Evolutionary conservation across 2,888 invertebrate species (phyloP), one percentile per base, ranked within the genome.

Genomic region (Lottia gigantea): DNA sequence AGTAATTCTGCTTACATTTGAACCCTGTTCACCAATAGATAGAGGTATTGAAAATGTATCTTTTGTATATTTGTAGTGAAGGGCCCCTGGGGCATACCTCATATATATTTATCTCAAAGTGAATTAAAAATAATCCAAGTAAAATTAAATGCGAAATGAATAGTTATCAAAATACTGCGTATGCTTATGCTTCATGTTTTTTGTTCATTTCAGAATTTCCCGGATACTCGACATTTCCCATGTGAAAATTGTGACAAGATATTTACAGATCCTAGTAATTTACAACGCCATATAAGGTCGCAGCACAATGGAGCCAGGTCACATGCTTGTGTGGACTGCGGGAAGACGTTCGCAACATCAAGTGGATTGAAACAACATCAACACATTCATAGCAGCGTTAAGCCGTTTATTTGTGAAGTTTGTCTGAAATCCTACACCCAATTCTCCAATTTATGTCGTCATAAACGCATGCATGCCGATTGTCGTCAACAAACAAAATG

Each of bases 401-500:
- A 99, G 90, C 98, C 98, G 4, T 76, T 76, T 91, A 94, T 94
- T 92, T 97, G 96, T 90, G 95, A 88, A 80, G 85, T 88, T 63
- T 99, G 99, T 91, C 94, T 94, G 87, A 99, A 99, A 91, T 94
- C 88, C 0, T 99, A 99, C 91, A 99, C 99, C 3, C 99, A 99
- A 90, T 99, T 99, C 90, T 98, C 98, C 55, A 99, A 99, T 89
- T 91, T 99, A 85, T 99, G 99, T 88, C 94, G 99, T n/a, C 99
- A 99, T 91, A 97, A 96, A 88, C 95, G 98, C 71, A 98, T 98
- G 96, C 99, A 99, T 91, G 93, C 94, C 69, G 95, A 95, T 87
- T 98, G 98, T 89, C 94, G 96, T 83, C 94, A 94, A 90, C 94
- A 88, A 80, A 95, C 95, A 86, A 96, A 96, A 91, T 98, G 98